phyloP scores from a whole-genome alignment of 2,888 invertebrate species.

The Callimorpha dominula region DNA sequence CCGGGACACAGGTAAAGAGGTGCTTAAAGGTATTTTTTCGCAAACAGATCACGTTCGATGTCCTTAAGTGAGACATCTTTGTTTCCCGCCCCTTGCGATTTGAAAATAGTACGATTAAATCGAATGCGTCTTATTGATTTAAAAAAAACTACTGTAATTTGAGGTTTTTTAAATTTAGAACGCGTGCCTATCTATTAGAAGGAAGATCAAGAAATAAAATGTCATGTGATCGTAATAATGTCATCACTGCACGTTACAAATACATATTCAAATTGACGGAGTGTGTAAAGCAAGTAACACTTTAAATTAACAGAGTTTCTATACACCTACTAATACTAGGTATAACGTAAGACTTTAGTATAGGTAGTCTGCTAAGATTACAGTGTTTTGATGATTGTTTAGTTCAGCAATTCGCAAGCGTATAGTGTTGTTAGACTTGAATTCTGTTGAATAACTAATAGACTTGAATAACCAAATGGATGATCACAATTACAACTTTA shows the following conservation, averaged over 20 bases:
- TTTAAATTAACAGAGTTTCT: too few relatives aligned
- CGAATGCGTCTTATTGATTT: slow-evolving; percentile 77
- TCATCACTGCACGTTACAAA: neutral
- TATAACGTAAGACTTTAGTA: too few relatives aligned
- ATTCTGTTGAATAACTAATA: too few relatives aligned
- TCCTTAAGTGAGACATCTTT: slow-evolving; percentile 84
- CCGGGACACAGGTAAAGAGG: slow-evolving; percentile 72
- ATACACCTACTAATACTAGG: too few relatives aligned
- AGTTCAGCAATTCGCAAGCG: neutral
- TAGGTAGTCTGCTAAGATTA: too few relatives aligned
- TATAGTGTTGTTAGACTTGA: neutral
- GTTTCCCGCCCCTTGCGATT: slow-evolving; percentile 73
- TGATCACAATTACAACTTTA: slow-evolving; percentile 12
- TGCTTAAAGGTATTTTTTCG: slow-evolving; percentile 79
- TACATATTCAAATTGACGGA: neutral
- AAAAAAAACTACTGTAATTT: slow-evolving; percentile 21
- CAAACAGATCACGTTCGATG: slow-evolving; percentile 85
- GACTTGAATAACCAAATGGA: neutral
- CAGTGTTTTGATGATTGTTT: neutral
- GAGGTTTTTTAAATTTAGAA: neutral
- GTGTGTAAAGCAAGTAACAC: neutral
- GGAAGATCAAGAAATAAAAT: neutral
- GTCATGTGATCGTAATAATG: neutral
- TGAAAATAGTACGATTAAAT: slow-evolving; percentile 68
- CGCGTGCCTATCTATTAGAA: slow-evolving; percentile 16